Conservation (phyloP, 64 coral and sea anemone genomes). For the Hydrozoanthus tunicans region DNA sequence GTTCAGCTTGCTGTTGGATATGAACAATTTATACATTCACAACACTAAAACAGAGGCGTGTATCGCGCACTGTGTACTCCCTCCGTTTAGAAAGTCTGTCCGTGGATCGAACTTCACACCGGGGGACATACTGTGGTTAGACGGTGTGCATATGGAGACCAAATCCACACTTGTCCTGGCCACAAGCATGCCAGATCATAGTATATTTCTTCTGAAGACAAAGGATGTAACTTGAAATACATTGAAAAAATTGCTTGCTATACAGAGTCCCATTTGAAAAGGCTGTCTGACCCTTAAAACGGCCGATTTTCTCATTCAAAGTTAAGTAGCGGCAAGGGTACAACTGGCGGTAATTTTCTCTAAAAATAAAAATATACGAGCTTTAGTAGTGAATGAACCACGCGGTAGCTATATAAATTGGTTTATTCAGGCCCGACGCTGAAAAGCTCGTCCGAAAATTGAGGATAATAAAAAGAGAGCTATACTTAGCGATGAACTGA, state of each 20-base stretch:
- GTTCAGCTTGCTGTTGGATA: constrained; percentile 80
- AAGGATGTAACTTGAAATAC: constrained; percentile 70
- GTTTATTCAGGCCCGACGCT: too few relatives aligned
- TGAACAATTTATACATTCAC: constrained; percentile 71
- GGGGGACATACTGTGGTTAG: constrained; percentile 60
- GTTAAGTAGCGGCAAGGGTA: too few relatives aligned
- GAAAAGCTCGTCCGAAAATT: too few relatives aligned
- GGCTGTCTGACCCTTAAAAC: too few relatives aligned
- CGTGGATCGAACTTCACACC: constrained; percentile 80
- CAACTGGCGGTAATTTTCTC: too few relatives aligned
- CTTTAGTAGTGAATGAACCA: too few relatives aligned
- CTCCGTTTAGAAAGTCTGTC: constrained; percentile 66
- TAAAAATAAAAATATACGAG: too few relatives aligned
- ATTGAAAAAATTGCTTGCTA: background rate
- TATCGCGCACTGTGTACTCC: constrained; percentile 60
- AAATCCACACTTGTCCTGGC: constrained; percentile 62
- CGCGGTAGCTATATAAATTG: too few relatives aligned
- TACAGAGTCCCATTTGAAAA: background rate
- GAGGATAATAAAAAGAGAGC: too few relatives aligned
- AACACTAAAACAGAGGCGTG: constrained; percentile 71
- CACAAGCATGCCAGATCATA: constrained; percentile 90
- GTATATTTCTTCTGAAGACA: constrained; percentile 72
- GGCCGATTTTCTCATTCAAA: too few relatives aligned
- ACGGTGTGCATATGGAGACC: constrained; percentile 41
- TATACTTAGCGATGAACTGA: too few relatives aligned